These are phyloP conservation scores for Halisarca cf. caerulea DNA, from an alignment of 37 sponge, comb jelly and placozoan species.

Conservation along the genomic window DNA sequence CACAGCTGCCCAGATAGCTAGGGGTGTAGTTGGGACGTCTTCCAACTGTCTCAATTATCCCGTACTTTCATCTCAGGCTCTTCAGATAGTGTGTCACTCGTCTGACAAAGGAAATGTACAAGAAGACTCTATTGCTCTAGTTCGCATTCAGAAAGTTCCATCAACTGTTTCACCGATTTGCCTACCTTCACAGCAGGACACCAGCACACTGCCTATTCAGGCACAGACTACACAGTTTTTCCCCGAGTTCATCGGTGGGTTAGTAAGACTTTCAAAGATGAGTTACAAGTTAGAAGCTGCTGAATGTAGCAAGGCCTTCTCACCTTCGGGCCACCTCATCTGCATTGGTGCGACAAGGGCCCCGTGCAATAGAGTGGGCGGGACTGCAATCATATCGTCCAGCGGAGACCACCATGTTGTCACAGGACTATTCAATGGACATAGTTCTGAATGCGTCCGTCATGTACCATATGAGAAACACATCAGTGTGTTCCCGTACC, in stretches of 20 bases:
- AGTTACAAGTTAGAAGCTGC: background rate
- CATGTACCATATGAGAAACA: background rate
- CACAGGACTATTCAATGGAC: slow-evolving; percentile 12
- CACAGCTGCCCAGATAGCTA: background rate
- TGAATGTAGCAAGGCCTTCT: background rate
- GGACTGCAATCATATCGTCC: background rate
- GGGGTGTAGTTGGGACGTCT: background rate
- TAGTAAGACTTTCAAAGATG: background rate
- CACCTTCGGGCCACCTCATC: background rate
- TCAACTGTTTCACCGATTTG: background rate
- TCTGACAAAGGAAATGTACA: background rate
- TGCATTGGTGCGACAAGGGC: slow-evolving; percentile 11
- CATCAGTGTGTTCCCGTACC: background rate
- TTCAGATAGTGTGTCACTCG: slow-evolving; percentile 13
- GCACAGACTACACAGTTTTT: background rate
- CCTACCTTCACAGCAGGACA: background rate
- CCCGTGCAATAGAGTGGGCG: slow-evolving; percentile 1
- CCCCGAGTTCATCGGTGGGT: background rate
- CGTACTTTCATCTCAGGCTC: background rate
- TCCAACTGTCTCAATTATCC: background rate
- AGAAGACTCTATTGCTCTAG: background rate
- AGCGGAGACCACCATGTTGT: background rate
- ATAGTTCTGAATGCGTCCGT: background rate
- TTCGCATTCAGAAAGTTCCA: background rate
- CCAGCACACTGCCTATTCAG: background rate